A percentile compares a stretch with the other conserved stretches of the same genome.
Conservation (phyloP, 2,113 vertebrate genomes). For the Varanus komodoensis region DNA sequence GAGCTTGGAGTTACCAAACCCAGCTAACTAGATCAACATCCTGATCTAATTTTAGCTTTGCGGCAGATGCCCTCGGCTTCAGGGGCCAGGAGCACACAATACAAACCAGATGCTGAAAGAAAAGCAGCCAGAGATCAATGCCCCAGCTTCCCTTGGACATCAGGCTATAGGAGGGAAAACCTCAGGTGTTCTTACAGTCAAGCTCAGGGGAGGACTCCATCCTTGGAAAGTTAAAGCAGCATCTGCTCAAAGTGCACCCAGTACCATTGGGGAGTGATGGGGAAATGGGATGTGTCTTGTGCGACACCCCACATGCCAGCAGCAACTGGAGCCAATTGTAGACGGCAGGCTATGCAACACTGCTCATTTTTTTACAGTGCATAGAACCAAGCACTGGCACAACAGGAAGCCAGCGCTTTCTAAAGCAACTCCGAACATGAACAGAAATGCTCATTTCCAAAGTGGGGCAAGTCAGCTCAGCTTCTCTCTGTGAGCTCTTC, state of each 20-base stretch:
- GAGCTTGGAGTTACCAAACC: slow-evolving; percentile 2
- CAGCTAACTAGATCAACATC: slow-evolving; percentile 36
- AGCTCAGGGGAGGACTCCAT: not conserved
- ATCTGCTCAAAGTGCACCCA: not conserved
- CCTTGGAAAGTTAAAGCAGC: not conserved
- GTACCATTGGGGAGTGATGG: not conserved
- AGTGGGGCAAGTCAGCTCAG: no score
- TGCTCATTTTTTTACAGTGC: not conserved
- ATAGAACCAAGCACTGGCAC: no score
- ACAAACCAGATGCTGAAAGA: slow-evolving; percentile 25
- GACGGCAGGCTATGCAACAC: not conserved
- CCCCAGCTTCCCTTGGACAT: not conserved
- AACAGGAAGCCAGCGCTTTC: no score
- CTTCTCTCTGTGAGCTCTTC: no score
- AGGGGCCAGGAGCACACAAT: slow-evolving; percentile 1
- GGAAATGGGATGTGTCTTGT: not conserved
- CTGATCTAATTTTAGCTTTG: slow-evolving; percentile 38
- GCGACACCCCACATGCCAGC: not conserved
- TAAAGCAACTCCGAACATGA: no score
- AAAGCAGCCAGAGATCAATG: not conserved
- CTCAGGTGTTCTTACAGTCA: not conserved
- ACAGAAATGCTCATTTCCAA: no score
- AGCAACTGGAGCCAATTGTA: not conserved
- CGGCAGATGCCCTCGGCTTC: slow-evolving; percentile 17
- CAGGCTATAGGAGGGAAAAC: not conserved